Base-by-base conservation (phyloP, 2,797 vertebrate genomes). In the Pogoniulus pusillus region DNA sequence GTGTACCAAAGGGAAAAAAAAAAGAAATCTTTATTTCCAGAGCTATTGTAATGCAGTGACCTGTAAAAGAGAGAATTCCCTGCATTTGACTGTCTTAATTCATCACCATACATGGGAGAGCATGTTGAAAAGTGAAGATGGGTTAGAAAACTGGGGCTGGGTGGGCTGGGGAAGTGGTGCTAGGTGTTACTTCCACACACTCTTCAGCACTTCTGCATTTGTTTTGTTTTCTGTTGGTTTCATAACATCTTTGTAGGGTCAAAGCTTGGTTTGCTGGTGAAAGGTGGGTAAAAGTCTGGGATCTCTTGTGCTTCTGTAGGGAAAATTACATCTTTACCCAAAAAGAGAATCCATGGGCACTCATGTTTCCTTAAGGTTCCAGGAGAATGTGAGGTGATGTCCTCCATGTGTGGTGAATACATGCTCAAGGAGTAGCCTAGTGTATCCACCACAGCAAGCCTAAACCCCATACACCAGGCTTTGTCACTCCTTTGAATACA, bases 221-320 rank as follows among this genome's bases (percentile, higher is more conserved):
- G 63, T 90, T 11, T 89, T 87, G n/a, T 89, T 97, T 96, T 94
- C 82, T 95, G 59, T 93, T 79, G 78, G 59, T 94, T 96, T 97
- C 68, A n/a, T 93, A 87, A 91, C 60, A 80, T 95, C 80, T 91
- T 95, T 85, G 93, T 76, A 79, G 86, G 77, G 92, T 93, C 88
- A 85, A 32, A 90, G 34, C 55, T 87, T 57, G 9, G n/a, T 82
- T 96, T 95, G 95, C 84, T 95, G 81, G 74, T 94, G 90, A 95
- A 93, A 95, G 77, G 75, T 90, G 89, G 69, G 64, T 94, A 92
- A 94, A 96, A 93, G 71, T 80, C 35, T 84, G 27, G 5, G 18
- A 93, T 95, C 16, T 64, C 49, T 45, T 60, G 68, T 72, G 82
- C 78, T 75, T 91, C 75, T 87, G 30, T 45, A 41, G 66, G 80